Percentiles rank a stretch among this genome's conserved stretches.
phyloP scores from a whole-genome alignment of 2,888 invertebrate genomes.

The Tetramorium bicarinatum region DNA sequence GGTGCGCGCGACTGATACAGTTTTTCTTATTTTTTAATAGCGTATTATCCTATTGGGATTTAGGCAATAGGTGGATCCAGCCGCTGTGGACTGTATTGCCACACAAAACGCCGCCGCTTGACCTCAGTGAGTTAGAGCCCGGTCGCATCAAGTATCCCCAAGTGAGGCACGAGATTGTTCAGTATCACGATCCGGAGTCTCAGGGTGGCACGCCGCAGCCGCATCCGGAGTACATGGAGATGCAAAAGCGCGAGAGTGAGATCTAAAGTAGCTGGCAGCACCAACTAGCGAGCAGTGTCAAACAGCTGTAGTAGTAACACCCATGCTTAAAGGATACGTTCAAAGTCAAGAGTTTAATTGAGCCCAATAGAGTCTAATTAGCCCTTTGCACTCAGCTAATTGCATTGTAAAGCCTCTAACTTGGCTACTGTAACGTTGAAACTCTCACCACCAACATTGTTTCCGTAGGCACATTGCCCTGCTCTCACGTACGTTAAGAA shows the following conservation, averaged over 20 bases:
- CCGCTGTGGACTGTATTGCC: slow-evolving; percentile 95
- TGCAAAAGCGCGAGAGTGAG: slow-evolving; percentile 94
- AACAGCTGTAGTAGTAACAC: slow-evolving; percentile 4
- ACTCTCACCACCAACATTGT: background rate
- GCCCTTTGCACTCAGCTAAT: slow-evolving; percentile 15
- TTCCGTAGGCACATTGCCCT: background rate
- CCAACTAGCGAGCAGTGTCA: slow-evolving; percentile 4
- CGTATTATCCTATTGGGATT: slow-evolving; percentile 60
- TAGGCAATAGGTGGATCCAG: slow-evolving; percentile 94
- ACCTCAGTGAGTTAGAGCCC: slow-evolving; percentile 90
- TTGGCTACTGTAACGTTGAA: background rate
- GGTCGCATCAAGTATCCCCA: slow-evolving; percentile 79
- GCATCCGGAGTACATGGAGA: slow-evolving; percentile 88
- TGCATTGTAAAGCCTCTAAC: background rate
- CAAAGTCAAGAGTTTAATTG: slow-evolving; percentile 40
- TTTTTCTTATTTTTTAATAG: slow-evolving; percentile 14
- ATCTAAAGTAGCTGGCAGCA: slow-evolving; percentile 87
- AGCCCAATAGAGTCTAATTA: slow-evolving; percentile 47
- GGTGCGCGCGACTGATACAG: background rate
- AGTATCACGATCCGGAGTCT: slow-evolving; percentile 84
- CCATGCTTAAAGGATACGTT: slow-evolving; percentile 9
- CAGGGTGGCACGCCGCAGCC: slow-evolving; percentile 74
- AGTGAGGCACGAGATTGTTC: slow-evolving; percentile 72
- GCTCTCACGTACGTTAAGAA: background rate
- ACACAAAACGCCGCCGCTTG: slow-evolving; percentile 93